Percentiles rank a stretch among this genome's conserved stretches.
phyloP scores from a whole-genome alignment of 2,888 invertebrate species.

The Ischnura elegans region DNA sequence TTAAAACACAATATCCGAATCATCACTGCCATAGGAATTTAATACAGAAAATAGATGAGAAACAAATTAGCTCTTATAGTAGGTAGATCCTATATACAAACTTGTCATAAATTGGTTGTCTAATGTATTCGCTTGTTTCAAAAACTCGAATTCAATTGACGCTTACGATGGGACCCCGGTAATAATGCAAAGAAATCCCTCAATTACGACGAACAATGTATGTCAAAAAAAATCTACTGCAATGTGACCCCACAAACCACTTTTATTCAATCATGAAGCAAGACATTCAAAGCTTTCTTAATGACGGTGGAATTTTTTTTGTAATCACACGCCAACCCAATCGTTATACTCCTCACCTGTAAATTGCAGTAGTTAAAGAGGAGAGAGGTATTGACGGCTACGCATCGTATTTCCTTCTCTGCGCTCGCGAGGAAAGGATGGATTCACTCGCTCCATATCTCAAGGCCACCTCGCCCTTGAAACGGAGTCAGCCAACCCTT shows the following conservation, averaged over 20 bases:
- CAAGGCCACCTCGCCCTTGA: conserved; percentile 3
- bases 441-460: neutral
- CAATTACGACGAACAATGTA: too few relatives aligned
- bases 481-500: neutral
- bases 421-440: neutral
- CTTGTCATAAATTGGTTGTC: too few relatives aligned
- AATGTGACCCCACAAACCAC: neutral
- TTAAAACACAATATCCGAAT: too few relatives aligned
- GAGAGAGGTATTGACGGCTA: neutral
- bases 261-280: neutral
- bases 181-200: too few relatives aligned
- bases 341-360: neutral
- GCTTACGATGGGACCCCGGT: too few relatives aligned
- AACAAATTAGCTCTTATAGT: too few relatives aligned
- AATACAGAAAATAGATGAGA: too few relatives aligned
- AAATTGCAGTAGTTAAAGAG: neutral
- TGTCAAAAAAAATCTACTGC: too few relatives aligned
- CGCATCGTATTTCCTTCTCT: neutral
- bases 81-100: too few relatives aligned
- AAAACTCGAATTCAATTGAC: too few relatives aligned
- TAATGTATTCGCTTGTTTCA: too few relatives aligned
- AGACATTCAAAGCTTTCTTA: neutral
- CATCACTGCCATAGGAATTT: too few relatives aligned
- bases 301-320: neutral
- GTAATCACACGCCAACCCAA: neutral